A percentile compares a stretch with the other conserved stretches of the same genome.
Evolutionary conservation across 2,797 vertebrate genomes (phyloP).

Genomic region (Decapterus maruadsi): DNA sequence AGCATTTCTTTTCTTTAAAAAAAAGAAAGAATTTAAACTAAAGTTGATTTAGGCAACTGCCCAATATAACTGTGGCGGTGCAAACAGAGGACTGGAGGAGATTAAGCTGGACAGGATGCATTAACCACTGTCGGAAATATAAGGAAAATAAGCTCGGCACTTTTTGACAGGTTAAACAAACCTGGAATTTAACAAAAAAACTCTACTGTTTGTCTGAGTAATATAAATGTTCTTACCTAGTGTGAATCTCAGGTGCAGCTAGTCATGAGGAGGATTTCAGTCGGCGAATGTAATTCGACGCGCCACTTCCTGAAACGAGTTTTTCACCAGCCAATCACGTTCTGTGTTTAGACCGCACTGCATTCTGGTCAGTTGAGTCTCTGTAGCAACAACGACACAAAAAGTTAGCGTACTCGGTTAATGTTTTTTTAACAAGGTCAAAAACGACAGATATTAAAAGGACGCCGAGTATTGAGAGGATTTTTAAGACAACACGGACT

Average conservation of each 20-base stretch:
- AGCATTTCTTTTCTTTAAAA: not conserved
- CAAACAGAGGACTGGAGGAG: not conserved
- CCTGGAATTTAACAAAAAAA: not conserved
- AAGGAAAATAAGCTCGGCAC: not conserved
- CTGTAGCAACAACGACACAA: not conserved
- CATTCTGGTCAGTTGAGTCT: conserved; percentile 66
- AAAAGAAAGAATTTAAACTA: no score
- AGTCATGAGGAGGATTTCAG: conserved; percentile 56
- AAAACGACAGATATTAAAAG: not conserved
- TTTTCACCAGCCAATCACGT: conserved; percentile 70
- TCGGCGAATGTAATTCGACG: conserved; percentile 63
- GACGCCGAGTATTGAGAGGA: rapidly evolving
- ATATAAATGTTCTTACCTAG: conserved; percentile 29
- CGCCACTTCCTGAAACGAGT: conserved; percentile 70
- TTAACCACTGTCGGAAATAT: not conserved
- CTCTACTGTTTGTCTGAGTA: not conserved
- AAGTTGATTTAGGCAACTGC: not conserved
- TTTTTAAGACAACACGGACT: rapidly evolving
- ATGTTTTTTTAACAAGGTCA: no score
- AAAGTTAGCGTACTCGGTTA: not conserved
- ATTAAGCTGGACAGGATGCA: not conserved
- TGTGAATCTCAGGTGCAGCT: not conserved
- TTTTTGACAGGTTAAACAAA: not conserved
- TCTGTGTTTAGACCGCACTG: conserved; percentile 18
- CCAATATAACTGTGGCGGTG: not conserved